These are phyloP conservation scores for Zootoca vivipara DNA, from an alignment of 2,113 vertebrate genomes.

Conservation along the genomic window DNA sequence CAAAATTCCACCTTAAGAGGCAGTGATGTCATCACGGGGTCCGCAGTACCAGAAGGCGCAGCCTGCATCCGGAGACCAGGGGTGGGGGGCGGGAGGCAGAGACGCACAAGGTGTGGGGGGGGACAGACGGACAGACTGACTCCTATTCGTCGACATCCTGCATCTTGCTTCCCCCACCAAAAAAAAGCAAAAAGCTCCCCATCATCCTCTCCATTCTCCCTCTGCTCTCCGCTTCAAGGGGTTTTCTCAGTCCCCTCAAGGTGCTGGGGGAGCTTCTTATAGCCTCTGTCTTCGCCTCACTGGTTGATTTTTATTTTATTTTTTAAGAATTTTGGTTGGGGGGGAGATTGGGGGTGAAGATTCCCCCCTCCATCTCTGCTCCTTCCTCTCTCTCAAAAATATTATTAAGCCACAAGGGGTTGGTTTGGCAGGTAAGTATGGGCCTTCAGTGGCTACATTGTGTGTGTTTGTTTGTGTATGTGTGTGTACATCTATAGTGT, in stretches of 20 bases:
- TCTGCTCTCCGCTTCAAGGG: not conserved
- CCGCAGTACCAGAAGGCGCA: conserved; percentile 35
- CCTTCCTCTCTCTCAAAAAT: conserved; percentile 1
- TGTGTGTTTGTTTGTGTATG: conserved; percentile 20
- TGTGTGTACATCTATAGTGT: not conserved
- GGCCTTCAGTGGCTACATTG: conserved; percentile 23
- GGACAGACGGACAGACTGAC: conserved; percentile 11
- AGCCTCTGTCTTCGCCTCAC: not conserved
- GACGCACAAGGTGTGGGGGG: conserved; percentile 15
- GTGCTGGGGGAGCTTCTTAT: not conserved
- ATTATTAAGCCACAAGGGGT: conserved; percentile 26
- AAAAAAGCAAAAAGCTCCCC: no score
- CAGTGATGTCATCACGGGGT: conserved; percentile 40
- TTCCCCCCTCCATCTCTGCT: not conserved
- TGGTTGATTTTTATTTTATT: not conserved
- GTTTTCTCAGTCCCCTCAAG: not conserved
- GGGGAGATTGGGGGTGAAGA: not conserved
- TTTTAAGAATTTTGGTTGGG: no score
- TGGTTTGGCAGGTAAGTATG: conserved; percentile 31
- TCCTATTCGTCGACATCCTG: conserved; percentile 17
- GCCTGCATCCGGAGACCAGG: conserved; percentile 31
- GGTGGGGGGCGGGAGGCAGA: conserved; percentile 15
- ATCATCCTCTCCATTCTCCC: not conserved
- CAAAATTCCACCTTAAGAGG: conserved; percentile 42
- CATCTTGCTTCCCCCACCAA: not conserved